Evolutionary conservation across 2,113 vertebrate species (phyloP), one percentile per base, ranked within the genome.

Genomic region (Grammomys dolichurus): DNA sequence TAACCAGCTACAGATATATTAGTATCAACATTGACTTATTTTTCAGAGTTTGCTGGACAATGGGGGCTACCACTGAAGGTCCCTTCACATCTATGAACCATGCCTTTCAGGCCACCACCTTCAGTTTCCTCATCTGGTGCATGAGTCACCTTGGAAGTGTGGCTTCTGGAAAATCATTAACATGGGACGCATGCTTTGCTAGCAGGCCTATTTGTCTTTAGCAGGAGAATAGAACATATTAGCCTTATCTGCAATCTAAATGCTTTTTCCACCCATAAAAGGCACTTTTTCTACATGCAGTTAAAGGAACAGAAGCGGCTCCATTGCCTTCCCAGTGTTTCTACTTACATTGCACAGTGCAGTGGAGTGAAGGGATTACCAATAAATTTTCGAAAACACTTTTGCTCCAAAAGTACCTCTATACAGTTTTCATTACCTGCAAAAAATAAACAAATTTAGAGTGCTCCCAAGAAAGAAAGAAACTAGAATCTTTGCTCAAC

Each of bases 381-480:
- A 6, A 98, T 98, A 89, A 99, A 99, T 58, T 98, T 98, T 40
- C 98, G 99, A 94, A 99, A 99, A 92, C 98, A 98, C 95, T 99
- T 99, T 98, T 99, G 99, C 98, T 99, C 99, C 98, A 99, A 96
- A 89, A 99, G 98, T 80, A 99, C 99, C 98, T 99, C 99, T 87
- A 99, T 99, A 97, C 99, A 99, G 93, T 98, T 99, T 97, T 99
- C 99, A 89, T 99, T 99, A 98, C 99, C 99, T 99, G 84, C n/a
- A 98, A 95, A 97, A 97, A 96, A 98, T 51, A 28, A 96, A 84
- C 22, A 84, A 96, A 91, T 95, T 92, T 89, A 97, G 70, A 7
- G 36, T 92, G 33, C 69, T 63, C 87, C 56, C 82, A 70, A 72
- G 69, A 86, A 90, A 65, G 85, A 95, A 88, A 70, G 75, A 95